Base-by-base conservation (phyloP, 2,113 vertebrate genomes). In the Antennarius striatus region DNA sequence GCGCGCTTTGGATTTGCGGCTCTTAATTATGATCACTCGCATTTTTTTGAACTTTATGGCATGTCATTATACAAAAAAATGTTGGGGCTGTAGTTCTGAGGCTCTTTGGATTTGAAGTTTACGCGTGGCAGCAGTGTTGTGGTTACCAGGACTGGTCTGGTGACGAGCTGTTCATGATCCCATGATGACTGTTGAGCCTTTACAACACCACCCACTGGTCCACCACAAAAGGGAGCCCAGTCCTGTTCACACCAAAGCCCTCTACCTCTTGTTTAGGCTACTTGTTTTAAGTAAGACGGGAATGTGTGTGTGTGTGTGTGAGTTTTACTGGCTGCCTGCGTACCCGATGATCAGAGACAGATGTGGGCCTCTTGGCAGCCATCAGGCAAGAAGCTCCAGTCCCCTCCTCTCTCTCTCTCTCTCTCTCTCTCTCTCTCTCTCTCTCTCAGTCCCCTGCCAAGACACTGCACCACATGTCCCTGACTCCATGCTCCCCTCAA, bases 301-400 rank as follows among this genome's bases (percentile, higher is more conserved):
- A 10, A 12, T 69, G 4, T 16, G 30, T 29, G 3, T 55, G 42
- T 71, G 28, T 8, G 10, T 69, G 4, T 16, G 30, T 29, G 3
- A 49, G 42, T 71, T 69, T 63, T 45, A 51, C 67, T 82, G 76
- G 67, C 78, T 70, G 79, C 49, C 54, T 74, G 42, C 69, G 59
- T 72, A 63, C 61, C 77, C 59, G 16, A 48, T 91, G 87, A 91
- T 91, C 86, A 85, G 77, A 88, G 71, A 82, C 91, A 91, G 91
- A 92, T 92, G 90, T 91, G 84, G 69, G 82, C 73, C 77, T 87
- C 79, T 88, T 88, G 86, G 89, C 86, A 86, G 79, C 62, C 70
- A 74, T 62, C 67, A 62, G 75, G 79, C 78, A 73, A 77, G 81
- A 65, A 75, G 75, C 55, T 72, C 11, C 28, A 75, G 30, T 61